Conservation (phyloP, 2,888 invertebrate genomes). For the Papilio elwesi region DNA sequence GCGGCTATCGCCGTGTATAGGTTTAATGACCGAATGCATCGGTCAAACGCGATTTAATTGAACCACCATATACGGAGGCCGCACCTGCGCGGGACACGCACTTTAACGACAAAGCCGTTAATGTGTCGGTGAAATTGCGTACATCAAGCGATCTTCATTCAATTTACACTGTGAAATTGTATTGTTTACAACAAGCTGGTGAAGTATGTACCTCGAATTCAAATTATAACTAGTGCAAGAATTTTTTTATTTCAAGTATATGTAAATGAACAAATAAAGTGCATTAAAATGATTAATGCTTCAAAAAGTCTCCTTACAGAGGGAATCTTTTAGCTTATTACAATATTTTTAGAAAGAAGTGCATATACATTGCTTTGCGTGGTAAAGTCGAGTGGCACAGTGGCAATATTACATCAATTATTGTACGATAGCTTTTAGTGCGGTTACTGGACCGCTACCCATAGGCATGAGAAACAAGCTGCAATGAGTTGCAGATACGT, state of each 20-base stretch:
- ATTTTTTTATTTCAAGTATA: not conserved
- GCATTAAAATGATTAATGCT: no score
- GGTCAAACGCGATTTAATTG: conserved; percentile 78
- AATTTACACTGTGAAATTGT: conserved; percentile 42
- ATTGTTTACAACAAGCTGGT: conserved; percentile 22
- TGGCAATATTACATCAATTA: no score
- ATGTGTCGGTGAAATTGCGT: conserved; percentile 53
- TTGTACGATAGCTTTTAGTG: no score
- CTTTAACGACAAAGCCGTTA: conserved; percentile 52
- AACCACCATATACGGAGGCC: conserved; percentile 70
- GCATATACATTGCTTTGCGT: no score
- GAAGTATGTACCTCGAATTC: not conserved
- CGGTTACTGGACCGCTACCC: no score
- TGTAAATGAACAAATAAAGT: no score
- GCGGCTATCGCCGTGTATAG: conserved; percentile 47
- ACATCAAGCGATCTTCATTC: conserved; percentile 43
- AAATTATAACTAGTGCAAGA: not conserved
- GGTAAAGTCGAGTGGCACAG: no score
- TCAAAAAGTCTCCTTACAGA: no score
- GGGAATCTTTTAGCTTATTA: no score
- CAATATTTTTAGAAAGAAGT: no score
- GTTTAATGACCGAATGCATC: conserved; percentile 62
- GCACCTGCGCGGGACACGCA: conserved; percentile 61
- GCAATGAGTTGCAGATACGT: no score
- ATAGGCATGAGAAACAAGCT: no score